Evolutionary conservation across 1,140 invertebrate genomes (phyloP).

Genomic region (Euschistus heros): DNA sequence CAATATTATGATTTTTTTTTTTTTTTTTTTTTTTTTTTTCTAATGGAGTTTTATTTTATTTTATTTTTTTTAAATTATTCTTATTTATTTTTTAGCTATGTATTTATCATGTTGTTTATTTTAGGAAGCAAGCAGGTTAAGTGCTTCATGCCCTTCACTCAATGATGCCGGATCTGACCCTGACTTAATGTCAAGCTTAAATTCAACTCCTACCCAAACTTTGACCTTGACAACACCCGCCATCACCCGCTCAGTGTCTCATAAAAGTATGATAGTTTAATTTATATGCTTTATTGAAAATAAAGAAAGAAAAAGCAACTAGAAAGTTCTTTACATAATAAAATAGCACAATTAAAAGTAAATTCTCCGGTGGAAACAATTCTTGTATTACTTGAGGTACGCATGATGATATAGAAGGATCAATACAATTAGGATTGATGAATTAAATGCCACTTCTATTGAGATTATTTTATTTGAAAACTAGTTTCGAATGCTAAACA

Average conservation of each 20-base stretch:
- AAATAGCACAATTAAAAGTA: too few relatives aligned
- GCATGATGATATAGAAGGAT: too few relatives aligned
- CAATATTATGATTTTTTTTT: not conserved
- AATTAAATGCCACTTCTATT: too few relatives aligned
- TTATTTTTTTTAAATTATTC: not conserved
- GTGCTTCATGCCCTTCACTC: slow-evolving; percentile 64
- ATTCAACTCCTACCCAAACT: slow-evolving; percentile 41
- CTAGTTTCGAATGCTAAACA: too few relatives aligned
- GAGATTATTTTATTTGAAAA: too few relatives aligned
- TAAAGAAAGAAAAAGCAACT: too few relatives aligned
- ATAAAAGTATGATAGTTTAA: slow-evolving; percentile 21
- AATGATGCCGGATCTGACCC: slow-evolving; percentile 40
- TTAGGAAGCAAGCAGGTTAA: slow-evolving; percentile 41
- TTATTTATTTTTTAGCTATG: not conserved
- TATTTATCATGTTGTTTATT: not conserved
- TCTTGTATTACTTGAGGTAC: too few relatives aligned
- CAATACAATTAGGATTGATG: too few relatives aligned
- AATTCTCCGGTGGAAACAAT: too few relatives aligned
- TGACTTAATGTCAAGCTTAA: slow-evolving; percentile 38
- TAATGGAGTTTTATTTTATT: not conserved
- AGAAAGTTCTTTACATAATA: too few relatives aligned
- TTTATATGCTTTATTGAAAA: too few relatives aligned
- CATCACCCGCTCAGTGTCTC: slow-evolving; percentile 18
- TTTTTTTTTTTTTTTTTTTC: not conserved
- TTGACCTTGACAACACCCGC: slow-evolving; percentile 31